These are phyloP conservation scores for Diplazon laetatorius DNA, from an alignment of 2,888 invertebrate species.

Conservation along the genomic window DNA sequence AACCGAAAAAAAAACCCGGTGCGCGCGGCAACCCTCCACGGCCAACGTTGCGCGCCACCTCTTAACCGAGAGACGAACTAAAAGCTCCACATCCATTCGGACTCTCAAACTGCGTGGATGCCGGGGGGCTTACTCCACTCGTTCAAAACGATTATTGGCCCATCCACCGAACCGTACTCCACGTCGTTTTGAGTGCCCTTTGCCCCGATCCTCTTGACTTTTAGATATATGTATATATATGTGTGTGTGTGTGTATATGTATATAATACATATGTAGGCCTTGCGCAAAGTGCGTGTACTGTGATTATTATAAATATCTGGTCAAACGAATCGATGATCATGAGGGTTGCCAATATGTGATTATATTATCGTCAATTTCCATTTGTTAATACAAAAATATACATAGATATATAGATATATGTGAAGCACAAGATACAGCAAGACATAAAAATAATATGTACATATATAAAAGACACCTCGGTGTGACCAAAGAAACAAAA, in stretches of 20 bases:
- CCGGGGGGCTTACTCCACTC: constrained; percentile 75
- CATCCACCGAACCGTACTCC: constrained; percentile 62
- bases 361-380: background rate
- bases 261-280: too few species aligned
- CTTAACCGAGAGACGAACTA: constrained; percentile 82
- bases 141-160: constrained; percentile 69
- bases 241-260: too few species aligned
- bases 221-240: too few species aligned
- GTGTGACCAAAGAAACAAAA: constrained; percentile 16
- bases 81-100: constrained; percentile 83
- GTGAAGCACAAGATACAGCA: background rate
- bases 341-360: background rate
- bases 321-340: too few species aligned
- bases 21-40: constrained; percentile 38
- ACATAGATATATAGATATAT: too few species aligned
- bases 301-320: too few species aligned
- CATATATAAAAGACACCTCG: background rate
- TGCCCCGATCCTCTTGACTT: constrained; percentile 25
- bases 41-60: constrained; percentile 83
- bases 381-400: background rate
- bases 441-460: too few species aligned
- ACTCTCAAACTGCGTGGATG: constrained; percentile 85
- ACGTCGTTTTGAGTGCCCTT: constrained; percentile 57
- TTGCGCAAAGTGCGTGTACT: too few species aligned
- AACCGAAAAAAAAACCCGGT: too few species aligned